Evolutionary conservation across 2,797 vertebrate genomes (phyloP), one percentile per base, ranked within the genome.

Genomic region (Emys orbicularis): DNA sequence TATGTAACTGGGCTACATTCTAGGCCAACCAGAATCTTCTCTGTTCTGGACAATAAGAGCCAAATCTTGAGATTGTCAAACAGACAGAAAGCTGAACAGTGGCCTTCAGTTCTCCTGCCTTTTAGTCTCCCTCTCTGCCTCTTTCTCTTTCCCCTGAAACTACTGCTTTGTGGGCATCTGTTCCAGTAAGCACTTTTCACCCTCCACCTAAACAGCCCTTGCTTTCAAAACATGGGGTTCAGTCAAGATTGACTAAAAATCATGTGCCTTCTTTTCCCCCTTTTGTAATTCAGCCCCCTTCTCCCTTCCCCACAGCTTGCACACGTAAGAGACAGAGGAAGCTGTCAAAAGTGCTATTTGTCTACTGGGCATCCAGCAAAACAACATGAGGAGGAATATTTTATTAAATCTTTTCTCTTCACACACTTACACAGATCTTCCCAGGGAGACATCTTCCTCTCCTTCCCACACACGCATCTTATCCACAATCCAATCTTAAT

Each of bases 261-360:
- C 98, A 98, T 94, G 98, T 98, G 98, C 98, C 98, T 98, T 98
- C 98, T 98, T 98, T 97, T 97, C 96, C 96, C 97, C 96, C 91
- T 97, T 98, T 97, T 98, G 88, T 97, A 97, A 95, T 95, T 97
- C 91, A 92, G 91, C 94, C 94, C 93, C 95, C 96, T 97, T 95
- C 96, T 98, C 94, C 77, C 95, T 85, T 96, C 97, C 95, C 96
- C 95, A 94, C 54, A 95, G 0, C 68, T 89, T 93, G 92, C 41
- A 86, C 0, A 0, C 29, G 88, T 81, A 88, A 97, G 94, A 94
- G 90, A 87, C 1, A 13, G 90, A 96, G 95, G 92, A 93, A 90
- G 91, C 88, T 90, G 91, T 90, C 94, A 59, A 88, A 97, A 95
- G 91, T 97, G 95, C 97, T 97, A 86, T 81, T 94, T 85, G 90